Percentiles rank a stretch among this genome's conserved stretches.
Evolutionary conservation across 2,113 vertebrate species (phyloP).

Genomic region (Myiopsitta monachus): DNA sequence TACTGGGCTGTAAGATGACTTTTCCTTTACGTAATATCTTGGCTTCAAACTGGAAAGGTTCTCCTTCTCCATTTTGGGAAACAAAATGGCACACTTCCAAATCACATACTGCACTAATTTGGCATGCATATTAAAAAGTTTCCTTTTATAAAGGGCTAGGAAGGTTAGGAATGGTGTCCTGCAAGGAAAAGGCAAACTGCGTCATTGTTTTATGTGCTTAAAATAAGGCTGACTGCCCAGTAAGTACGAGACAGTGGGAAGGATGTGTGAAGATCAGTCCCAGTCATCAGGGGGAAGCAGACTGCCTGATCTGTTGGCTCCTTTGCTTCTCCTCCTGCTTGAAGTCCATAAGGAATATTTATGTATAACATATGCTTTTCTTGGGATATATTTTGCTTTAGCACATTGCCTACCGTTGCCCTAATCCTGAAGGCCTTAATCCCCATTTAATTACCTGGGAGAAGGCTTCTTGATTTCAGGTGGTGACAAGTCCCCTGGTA

Average conservation of each 20-base stretch:
- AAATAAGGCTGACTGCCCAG: background rate
- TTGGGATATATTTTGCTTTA: background rate
- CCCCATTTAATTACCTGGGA: background rate
- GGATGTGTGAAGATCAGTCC: background rate
- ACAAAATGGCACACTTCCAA: background rate
- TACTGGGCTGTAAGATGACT: background rate
- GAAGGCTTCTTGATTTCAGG: background rate
- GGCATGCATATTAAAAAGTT: background rate
- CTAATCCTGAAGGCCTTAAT: background rate
- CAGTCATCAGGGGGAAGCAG: background rate
- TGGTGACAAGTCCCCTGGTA: fast-evolving
- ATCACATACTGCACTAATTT: background rate
- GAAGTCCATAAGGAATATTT: background rate
- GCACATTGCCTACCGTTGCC: background rate
- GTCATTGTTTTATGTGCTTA: background rate
- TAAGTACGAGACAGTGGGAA: background rate
- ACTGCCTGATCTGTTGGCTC: background rate
- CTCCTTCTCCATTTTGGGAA: background rate
- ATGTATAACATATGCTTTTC: background rate
- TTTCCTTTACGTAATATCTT: background rate
- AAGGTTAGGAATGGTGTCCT: background rate
- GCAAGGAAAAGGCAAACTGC: background rate
- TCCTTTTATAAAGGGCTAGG: background rate
- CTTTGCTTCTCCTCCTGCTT: background rate
- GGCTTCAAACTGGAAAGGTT: background rate